phyloP scores from a whole-genome alignment of 2,888 invertebrate species.

The Gastracanthus pulcherrimus region DNA sequence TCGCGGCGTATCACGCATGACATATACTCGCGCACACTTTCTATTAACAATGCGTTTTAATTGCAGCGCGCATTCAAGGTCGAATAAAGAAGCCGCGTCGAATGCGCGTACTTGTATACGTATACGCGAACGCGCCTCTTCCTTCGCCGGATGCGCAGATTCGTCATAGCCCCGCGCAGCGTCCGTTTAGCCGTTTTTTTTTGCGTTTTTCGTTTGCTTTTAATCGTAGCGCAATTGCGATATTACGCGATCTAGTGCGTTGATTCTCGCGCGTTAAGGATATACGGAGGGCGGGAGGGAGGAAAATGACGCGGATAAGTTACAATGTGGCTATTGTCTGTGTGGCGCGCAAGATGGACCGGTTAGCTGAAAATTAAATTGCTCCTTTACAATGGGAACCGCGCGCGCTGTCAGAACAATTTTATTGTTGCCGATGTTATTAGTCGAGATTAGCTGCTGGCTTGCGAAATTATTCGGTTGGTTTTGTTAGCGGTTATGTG shows the following conservation, averaged over 20 bases:
- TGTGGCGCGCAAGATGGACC: conserved; percentile 6
- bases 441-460: too few relatives aligned
- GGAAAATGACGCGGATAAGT: too few relatives aligned
- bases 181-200: neutral
- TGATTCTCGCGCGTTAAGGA: neutral
- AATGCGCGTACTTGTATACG: neutral
- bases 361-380: conserved; percentile 21
- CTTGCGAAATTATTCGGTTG: conserved; percentile 25
- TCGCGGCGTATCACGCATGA: too few relatives aligned
- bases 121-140: neutral
- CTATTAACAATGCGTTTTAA: conserved; percentile 44
- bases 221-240: conserved; percentile 26
- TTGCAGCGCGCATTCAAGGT: conserved; percentile 46
- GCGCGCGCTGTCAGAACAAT: neutral
- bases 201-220: neutral
- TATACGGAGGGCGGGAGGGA: too few relatives aligned
- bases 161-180: conserved; percentile 17
- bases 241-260: neutral
- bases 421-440: conserved; percentile 37
- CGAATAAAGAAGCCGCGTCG: conserved; percentile 6
- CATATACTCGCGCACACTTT: conserved; percentile 25
- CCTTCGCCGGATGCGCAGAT: conserved; percentile 46
- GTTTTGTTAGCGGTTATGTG: neutral
- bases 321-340: conserved; percentile 42
- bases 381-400: conserved; percentile 36